Conservation (phyloP, 2,888 invertebrate species). For the Allolobophora icterica region DNA sequence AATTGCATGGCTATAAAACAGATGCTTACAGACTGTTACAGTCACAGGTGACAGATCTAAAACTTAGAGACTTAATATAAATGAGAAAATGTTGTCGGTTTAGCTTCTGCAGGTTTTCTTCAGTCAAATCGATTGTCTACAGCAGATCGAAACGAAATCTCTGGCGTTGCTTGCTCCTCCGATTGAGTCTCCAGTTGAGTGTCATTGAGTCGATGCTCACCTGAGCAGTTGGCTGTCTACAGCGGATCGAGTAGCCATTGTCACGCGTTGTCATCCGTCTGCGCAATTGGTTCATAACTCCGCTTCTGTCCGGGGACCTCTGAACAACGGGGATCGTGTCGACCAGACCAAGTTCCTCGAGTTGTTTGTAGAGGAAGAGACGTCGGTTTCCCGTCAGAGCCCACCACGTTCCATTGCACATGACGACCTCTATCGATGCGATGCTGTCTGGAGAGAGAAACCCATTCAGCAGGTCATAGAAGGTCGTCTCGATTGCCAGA, state of each 20-base stretch:
- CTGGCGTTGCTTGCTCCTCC: no score
- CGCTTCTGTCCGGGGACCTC: not conserved
- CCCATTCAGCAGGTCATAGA: not conserved
- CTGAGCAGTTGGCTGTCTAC: not conserved
- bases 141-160: no score
- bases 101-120: no score
- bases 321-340: conserved; percentile 56
- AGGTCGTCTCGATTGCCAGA: not conserved
- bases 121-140: no score
- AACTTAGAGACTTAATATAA: no score
- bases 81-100: no score
- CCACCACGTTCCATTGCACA: not conserved
- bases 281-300: not conserved
- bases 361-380: not conserved
- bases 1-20: no score
- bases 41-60: no score
- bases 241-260: not conserved
- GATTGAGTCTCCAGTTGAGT: not conserved
- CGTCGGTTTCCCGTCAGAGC: conserved; percentile 8
- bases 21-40: no score
- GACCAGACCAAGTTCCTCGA: not conserved
- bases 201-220: not conserved
- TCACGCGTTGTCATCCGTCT: not conserved
- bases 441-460: not conserved
- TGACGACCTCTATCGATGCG: not conserved